Evolutionary conservation across 2,113 vertebrate species (phyloP), one percentile per base, ranked within the genome.

Genomic region (Riparia riparia): DNA sequence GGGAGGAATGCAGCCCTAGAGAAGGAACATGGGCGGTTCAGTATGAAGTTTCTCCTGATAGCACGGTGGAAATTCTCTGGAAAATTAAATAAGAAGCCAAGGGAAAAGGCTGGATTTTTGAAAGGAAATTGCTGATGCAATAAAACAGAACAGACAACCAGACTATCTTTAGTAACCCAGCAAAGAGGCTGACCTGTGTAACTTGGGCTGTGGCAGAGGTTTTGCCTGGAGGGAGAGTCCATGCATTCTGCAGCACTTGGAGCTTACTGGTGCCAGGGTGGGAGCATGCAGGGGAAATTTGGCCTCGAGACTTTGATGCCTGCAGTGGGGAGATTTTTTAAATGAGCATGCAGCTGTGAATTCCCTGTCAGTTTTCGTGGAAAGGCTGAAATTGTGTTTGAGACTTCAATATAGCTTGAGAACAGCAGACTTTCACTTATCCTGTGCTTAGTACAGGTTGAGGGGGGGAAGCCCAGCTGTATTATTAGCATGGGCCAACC

Each of bases 51-150:
- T 65, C 70, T 85, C 26, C 49, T 25, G 34, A 32, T 61, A 54
- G 34, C 18, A 22, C 2, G 2, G n/a, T 86, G 54, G 53, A 80
- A 94, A 68, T 74, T 47, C 47, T 81, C 71, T 74, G 53, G 76
- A 94, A 96, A 92, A 86, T 86, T 56, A 77, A 94, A 63, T 41
- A 66, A 54, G 53, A 89, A 94, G 76, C 68, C 76, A 81, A 68
- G 49, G 51, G 44, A 73, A 96, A 90, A 92, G 10, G 37, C 14
- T 73, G 45, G 57, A 49, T 32, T 83, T 94, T 47, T 26, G 42
- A 77, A 90, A 76, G 73, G 81, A 87, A 95, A 95, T 89, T 56
- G 44, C 44, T 0, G 2, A 45, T 58, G 47, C 68, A 73, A 32
- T 90, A 86, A 86, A 95, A 34, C 34, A 66, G 63, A 95, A 51